Evolutionary conservation across 1,140 invertebrate species (phyloP).

Genomic region (Meloidogyne chitwoodi): DNA sequence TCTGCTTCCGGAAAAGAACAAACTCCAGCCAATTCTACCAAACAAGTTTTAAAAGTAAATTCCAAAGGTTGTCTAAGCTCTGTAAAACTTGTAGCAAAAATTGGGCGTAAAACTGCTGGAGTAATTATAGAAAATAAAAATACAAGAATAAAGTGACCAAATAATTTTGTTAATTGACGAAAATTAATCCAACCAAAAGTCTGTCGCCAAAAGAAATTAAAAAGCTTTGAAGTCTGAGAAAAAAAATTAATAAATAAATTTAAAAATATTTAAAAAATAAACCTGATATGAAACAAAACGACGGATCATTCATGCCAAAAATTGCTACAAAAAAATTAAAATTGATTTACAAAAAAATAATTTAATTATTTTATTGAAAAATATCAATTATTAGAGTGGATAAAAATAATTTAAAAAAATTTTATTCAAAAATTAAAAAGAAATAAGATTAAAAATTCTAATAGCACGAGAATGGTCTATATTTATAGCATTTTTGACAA

Average conservation of each 20-base stretch:
- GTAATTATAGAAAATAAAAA: slow-evolving; percentile 11
- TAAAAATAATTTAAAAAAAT: no score
- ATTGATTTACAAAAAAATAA: background rate
- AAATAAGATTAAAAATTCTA: no score
- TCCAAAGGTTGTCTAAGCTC: slow-evolving; percentile 37
- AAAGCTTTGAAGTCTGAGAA: background rate
- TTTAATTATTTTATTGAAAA: background rate
- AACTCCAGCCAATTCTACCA: slow-evolving; percentile 32
- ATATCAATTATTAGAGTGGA: background rate
- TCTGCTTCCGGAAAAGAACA: slow-evolving; percentile 46
- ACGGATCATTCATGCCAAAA: background rate
- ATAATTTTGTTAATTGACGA: background rate
- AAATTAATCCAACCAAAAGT: background rate
- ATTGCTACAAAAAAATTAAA: background rate
- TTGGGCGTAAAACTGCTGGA: slow-evolving; percentile 21
- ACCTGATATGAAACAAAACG: background rate
- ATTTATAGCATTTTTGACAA: background rate
- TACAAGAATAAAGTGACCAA: background rate
- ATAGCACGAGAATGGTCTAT: no score
- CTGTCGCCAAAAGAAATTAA: background rate
- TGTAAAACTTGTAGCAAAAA: slow-evolving; percentile 38
- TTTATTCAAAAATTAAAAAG: no score
- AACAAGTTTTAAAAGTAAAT: slow-evolving; percentile 42
- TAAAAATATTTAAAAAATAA: background rate
- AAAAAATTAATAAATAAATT: background rate